These are phyloP conservation scores for Odontomyia ornata DNA, from an alignment of 2,888 invertebrate genomes.

Conservation along the genomic window DNA sequence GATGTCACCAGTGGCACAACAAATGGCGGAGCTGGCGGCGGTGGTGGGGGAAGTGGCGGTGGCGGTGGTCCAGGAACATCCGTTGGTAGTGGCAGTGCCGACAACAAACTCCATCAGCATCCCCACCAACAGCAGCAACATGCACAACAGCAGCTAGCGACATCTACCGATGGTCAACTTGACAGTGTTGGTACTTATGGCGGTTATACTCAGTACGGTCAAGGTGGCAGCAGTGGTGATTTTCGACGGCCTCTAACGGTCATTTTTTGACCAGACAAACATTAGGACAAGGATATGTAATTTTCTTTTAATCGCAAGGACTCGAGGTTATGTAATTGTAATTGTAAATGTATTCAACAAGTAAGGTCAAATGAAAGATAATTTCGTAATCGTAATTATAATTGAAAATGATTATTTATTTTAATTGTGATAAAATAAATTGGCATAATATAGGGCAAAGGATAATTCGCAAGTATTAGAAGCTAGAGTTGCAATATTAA, in stretches of 20 bases:
- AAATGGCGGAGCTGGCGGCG: constrained; percentile 44
- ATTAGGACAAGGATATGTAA: constrained; percentile 41
- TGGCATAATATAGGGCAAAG: constrained; percentile 26
- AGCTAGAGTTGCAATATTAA: constrained; percentile 24
- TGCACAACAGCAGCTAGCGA: constrained; percentile 58
- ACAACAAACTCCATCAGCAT: constrained; percentile 20
- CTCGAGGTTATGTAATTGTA: not conserved
- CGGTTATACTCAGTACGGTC: constrained; percentile 58
- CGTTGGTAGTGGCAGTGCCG: constrained; percentile 51
- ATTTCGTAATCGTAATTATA: constrained; percentile 22
- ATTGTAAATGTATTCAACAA: not conserved
- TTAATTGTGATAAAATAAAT: constrained; percentile 41
- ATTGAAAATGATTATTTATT: constrained; percentile 33
- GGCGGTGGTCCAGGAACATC: constrained; percentile 3
- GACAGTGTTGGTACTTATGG: constrained; percentile 56
- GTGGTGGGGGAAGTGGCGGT: not conserved
- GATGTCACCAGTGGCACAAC: constrained; percentile 55
- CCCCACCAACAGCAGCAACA: not conserved
- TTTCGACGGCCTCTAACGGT: constrained; percentile 64
- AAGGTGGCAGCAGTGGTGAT: constrained; percentile 53
- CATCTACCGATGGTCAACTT: constrained; percentile 60
- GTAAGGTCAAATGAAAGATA: not conserved
- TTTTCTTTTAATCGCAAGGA: not conserved
- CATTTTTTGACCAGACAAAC: constrained; percentile 63
- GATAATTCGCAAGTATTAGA: constrained; percentile 27